These are phyloP conservation scores for Perca flavescens DNA, from an alignment of 2,113 vertebrate genomes.

Conservation along the genomic window DNA sequence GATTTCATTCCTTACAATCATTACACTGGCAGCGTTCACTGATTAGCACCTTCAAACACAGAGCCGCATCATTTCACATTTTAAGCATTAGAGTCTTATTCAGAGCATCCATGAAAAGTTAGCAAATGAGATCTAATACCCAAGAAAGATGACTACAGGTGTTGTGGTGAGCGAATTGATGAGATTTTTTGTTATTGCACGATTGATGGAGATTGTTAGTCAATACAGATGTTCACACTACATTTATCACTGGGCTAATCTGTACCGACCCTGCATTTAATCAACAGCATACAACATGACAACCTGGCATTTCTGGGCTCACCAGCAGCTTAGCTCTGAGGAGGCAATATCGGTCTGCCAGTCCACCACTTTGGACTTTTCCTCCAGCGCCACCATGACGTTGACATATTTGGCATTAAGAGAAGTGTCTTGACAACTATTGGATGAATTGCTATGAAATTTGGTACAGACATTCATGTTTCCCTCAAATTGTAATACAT, in stretches of 20 bases:
- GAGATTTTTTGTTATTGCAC: background rate
- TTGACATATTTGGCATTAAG: background rate
- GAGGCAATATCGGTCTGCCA: background rate
- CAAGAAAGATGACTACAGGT: slow-evolving; percentile 19
- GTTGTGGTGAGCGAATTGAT: background rate
- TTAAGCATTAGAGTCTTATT: slow-evolving; percentile 27
- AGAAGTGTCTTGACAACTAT: background rate
- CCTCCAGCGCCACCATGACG: background rate
- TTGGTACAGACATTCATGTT: background rate
- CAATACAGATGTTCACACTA: background rate
- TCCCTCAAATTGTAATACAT: background rate
- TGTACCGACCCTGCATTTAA: background rate
- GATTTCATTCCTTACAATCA: slow-evolving; percentile 52
- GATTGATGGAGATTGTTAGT: slow-evolving; percentile 1
- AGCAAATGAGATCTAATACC: slow-evolving; percentile 27
- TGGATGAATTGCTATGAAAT: background rate
- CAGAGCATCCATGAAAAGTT: slow-evolving; percentile 15
- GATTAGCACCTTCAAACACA: slow-evolving; percentile 45
- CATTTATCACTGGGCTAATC: background rate
- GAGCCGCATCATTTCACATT: slow-evolving; percentile 33
- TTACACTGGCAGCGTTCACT: slow-evolving; percentile 37
- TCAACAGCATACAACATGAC: slow-evolving; percentile 6
- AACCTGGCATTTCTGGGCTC: background rate
- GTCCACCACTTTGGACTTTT: background rate
- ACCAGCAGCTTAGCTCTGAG: background rate